phyloP scores from a whole-genome alignment of 1,140 invertebrate species.

The Brachionus sp. region DNA sequence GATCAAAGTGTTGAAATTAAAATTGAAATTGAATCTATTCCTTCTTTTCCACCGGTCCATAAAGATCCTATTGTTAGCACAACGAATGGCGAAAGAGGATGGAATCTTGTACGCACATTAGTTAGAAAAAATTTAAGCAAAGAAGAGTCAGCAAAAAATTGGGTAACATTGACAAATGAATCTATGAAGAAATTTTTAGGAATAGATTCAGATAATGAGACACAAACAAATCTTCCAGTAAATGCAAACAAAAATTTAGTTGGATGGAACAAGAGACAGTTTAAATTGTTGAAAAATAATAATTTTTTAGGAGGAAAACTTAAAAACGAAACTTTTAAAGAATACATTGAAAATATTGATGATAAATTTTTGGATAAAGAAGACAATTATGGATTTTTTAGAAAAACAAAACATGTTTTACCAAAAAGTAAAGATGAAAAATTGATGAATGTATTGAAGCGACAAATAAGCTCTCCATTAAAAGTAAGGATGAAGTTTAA shows the following conservation, averaged over 20 bases:
- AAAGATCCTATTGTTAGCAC: not conserved
- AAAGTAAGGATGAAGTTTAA: not conserved
- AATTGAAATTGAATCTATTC: not conserved
- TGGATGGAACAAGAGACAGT: constrained; percentile 2
- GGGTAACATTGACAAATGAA: not conserved
- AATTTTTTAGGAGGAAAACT: constrained; percentile 1
- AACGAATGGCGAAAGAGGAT: not conserved
- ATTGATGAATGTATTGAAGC: not conserved
- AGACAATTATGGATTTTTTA: not conserved
- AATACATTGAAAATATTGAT: constrained; percentile 21
- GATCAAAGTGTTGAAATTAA: not conserved
- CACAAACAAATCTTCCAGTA: not conserved
- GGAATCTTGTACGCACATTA: not conserved
- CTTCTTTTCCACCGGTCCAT: not conserved
- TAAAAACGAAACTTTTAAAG: not conserved
- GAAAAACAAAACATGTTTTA: not conserved
- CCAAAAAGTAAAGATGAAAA: not conserved
- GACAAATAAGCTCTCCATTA: not conserved
- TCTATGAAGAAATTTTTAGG: constrained; percentile 1
- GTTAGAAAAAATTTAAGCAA: not conserved
- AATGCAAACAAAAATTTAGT: not conserved
- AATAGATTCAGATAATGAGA: not conserved
- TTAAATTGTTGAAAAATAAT: not conserved
- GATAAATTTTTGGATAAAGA: not conserved
- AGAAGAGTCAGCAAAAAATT: not conserved